These are phyloP conservation scores for Erpobdella octoculata DNA, from an alignment of 2,888 invertebrate genomes.

Conservation along the genomic window DNA sequence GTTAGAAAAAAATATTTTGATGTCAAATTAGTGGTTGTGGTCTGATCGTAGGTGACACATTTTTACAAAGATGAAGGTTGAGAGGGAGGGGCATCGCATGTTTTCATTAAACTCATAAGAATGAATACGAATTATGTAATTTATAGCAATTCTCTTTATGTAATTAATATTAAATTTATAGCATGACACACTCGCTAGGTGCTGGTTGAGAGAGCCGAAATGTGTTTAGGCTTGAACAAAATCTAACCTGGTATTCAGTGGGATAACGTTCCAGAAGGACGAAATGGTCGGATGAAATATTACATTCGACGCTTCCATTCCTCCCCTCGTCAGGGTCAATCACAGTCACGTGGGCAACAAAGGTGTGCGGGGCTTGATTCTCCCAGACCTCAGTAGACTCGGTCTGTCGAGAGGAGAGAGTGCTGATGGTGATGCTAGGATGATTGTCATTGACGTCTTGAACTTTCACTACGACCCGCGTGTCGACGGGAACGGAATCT, in stretches of 20 bases:
- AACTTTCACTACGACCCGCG: conserved; percentile 31
- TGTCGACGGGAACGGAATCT: conserved; percentile 32
- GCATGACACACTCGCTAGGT: background rate
- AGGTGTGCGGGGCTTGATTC: conserved; percentile 28
- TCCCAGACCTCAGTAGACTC: conserved; percentile 32
- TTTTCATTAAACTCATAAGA: no score
- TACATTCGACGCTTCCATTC: conserved; percentile 32
- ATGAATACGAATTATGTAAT: no score
- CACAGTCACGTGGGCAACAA: conserved; percentile 34
- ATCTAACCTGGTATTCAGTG: conserved; percentile 2
- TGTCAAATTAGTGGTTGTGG: background rate
- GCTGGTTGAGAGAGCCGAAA: background rate
- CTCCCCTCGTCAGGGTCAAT: conserved; percentile 32
- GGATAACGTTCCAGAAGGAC: background rate
- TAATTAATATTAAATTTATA: background rate
- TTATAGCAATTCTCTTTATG: no score
- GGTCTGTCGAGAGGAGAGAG: conserved; percentile 28
- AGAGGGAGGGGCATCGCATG: no score
- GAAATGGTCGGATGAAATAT: background rate
- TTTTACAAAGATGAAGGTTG: no score
- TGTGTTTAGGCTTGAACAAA: background rate
- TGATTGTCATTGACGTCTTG: conserved; percentile 34
- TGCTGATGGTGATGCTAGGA: conserved; percentile 34
- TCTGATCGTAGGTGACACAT: background rate
- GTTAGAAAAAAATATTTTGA: background rate